Evolutionary conservation across 2,113 vertebrate species (phyloP).

Genomic region (Psammodynastes pulverulentus): DNA sequence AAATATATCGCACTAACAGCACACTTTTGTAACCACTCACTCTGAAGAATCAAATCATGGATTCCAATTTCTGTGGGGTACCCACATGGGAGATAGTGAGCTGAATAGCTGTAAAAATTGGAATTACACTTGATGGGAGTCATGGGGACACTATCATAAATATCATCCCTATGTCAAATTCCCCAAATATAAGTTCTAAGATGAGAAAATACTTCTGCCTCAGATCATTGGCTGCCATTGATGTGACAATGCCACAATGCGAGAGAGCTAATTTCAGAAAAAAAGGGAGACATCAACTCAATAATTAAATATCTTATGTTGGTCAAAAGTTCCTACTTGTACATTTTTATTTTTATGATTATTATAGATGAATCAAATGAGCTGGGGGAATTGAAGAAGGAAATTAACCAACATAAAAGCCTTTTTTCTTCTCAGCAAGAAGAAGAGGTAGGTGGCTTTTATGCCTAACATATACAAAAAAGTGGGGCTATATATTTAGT

Average conservation of each 20-base stretch:
- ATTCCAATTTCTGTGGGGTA: neutral
- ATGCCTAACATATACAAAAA: constrained; percentile 20
- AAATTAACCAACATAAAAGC: neutral
- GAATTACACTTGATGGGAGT: neutral
- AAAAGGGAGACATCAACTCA: neutral
- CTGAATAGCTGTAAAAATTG: neutral
- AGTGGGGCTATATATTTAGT: constrained; percentile 2
- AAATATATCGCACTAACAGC: neutral
- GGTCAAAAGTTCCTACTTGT: neutral
- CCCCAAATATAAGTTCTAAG: neutral
- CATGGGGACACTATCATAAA: neutral
- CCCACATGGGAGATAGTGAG: neutral
- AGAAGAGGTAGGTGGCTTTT: constrained; percentile 31
- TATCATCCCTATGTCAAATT: neutral
- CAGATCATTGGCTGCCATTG: neutral
- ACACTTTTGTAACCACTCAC: neutral
- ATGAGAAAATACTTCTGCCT: neutral
- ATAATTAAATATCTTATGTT: neutral
- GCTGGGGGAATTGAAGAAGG: neutral
- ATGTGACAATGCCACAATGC: neutral
- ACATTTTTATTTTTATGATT: neutral
- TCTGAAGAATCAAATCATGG: neutral
- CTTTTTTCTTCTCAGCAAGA: constrained; percentile 17
- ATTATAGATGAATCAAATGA: neutral
- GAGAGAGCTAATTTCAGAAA: neutral